Evolutionary conservation across 1,140 invertebrate species (phyloP).

Genomic region (Calephelis virginiensis): DNA sequence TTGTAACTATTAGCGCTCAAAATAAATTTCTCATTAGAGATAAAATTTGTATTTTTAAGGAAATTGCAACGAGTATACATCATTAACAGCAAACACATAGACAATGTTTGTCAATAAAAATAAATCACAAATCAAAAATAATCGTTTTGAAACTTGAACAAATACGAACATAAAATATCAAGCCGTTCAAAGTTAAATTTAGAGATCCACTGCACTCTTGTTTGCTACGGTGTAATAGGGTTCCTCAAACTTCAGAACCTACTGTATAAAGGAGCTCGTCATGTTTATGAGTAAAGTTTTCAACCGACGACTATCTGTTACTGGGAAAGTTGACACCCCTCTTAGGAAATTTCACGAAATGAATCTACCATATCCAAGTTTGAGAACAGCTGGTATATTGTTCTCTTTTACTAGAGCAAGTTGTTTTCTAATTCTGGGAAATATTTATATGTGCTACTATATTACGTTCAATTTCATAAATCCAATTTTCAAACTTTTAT

Average conservation of each 20-base stretch:
- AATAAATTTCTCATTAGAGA: too few relatives aligned
- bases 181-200: neutral
- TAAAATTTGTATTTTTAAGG: too few relatives aligned
- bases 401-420: conserved; percentile 7
- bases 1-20: too few relatives aligned
- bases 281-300: conserved; percentile 61
- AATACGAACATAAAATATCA: conserved; percentile 5
- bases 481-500: too few relatives aligned
- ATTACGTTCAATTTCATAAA: too few relatives aligned
- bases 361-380: conserved; percentile 25
- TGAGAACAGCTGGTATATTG: conserved; percentile 18
- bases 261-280: conserved; percentile 49
- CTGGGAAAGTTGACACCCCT: conserved; percentile 37
- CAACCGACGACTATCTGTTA: conserved; percentile 45
- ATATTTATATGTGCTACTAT: neutral
- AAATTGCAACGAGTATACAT: too few relatives aligned
- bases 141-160: conserved; percentile 3
- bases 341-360: conserved; percentile 30
- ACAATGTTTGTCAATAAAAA: neutral
- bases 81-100: too few relatives aligned
- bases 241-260: conserved; percentile 23
- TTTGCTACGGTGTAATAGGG: conserved; percentile 21
- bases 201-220: conserved; percentile 5
- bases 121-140: neutral
- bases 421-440: conserved; percentile 1